Percentiles rank a stretch among this genome's conserved stretches.
These are phyloP conservation scores for Ageneiosus marmoratus DNA, from an alignment of 2,113 vertebrate species.

Conservation along the genomic window DNA sequence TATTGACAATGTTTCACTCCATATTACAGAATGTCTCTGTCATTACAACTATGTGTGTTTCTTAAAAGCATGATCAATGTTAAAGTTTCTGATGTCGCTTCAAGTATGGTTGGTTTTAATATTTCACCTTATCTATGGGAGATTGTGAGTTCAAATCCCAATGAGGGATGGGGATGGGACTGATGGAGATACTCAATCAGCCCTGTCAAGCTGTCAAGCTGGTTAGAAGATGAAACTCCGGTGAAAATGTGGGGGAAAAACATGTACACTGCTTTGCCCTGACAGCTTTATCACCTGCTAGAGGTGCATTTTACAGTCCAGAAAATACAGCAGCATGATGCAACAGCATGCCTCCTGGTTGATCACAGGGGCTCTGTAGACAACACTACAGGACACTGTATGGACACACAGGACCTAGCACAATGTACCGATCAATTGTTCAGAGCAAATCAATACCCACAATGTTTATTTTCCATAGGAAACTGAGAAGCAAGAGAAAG, in stretches of 20 bases:
- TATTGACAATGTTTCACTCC: not conserved
- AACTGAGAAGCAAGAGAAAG: not conserved
- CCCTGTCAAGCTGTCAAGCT: no score
- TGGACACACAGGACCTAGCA: not conserved
- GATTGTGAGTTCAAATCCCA: not conserved
- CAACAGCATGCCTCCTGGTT: not conserved
- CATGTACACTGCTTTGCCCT: not conserved
- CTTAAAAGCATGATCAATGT: not conserved
- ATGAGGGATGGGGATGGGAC: not conserved
- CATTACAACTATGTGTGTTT: not conserved
- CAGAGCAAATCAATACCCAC: slow-evolving; percentile 6
- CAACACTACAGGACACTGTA: not conserved
- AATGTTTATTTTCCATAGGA: slow-evolving; percentile 23
- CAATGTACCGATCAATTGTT: slow-evolving; percentile 3
- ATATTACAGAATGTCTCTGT: not conserved
- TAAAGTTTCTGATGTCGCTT: not conserved
- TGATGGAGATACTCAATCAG: no score
- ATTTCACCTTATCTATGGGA: not conserved
- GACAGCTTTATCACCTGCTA: not conserved
- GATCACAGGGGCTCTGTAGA: not conserved
- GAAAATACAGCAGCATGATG: not conserved
- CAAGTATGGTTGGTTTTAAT: not conserved
- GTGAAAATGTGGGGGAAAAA: not conserved
- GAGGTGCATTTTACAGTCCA: not conserved
- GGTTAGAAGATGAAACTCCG: not conserved